Conservation (phyloP, 2,888 invertebrate genomes). For the Odontocerum albicorne region DNA sequence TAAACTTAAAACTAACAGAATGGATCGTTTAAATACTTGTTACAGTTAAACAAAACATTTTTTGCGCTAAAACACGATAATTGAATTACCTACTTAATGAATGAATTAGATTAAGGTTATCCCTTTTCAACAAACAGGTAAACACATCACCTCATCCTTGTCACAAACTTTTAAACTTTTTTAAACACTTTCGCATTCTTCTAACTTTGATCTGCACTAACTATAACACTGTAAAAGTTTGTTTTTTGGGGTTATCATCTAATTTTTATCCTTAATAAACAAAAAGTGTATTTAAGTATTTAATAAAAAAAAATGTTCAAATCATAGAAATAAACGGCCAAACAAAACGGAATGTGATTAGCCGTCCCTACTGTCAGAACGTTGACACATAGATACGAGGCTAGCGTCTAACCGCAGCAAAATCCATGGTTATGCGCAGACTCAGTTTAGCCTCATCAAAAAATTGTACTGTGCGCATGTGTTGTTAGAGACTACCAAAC, state of each 20-base stretch:
- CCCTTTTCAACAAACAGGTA: conserved; percentile 29
- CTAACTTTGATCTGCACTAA: no score
- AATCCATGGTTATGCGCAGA: conserved; percentile 7
- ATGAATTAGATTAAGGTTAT: conserved; percentile 21
- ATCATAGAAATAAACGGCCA: conserved; percentile 1
- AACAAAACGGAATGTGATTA: conserved; percentile 16
- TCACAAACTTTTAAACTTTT: conserved; percentile 30
- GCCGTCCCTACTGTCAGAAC: conserved; percentile 16
- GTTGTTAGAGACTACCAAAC: not conserved
- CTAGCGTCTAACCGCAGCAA: conserved; percentile 14
- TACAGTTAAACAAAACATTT: no score
- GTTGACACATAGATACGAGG: conserved; percentile 17
- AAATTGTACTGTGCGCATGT: conserved; percentile 12
- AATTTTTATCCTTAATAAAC: no score
- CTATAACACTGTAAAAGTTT: no score
- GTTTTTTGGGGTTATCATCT: no score
- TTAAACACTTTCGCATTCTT: conserved; percentile 19
- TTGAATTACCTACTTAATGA: no score
- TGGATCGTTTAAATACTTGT: no score
- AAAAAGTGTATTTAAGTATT: no score
- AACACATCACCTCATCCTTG: conserved; percentile 33
- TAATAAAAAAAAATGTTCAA: not conserved
- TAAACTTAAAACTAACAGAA: not conserved
- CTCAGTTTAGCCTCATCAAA: conserved; percentile 3
- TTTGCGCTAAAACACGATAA: no score